Base-by-base conservation (phyloP, 2,797 vertebrate genomes). In the Sphenopsis melanotis region DNA sequence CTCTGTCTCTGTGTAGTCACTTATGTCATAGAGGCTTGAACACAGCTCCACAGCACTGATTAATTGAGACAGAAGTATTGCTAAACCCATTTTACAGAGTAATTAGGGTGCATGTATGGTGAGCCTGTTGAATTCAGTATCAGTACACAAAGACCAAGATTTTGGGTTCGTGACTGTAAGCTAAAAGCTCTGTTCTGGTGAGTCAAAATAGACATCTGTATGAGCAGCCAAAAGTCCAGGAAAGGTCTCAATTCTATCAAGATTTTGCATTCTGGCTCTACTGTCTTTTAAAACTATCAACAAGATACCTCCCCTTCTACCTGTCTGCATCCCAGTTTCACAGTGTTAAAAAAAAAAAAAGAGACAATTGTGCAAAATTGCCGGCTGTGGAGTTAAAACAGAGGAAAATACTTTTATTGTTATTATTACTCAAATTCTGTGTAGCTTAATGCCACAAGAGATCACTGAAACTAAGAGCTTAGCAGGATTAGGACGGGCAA, bases 61-160 rank as follows among this genome's bases (percentile, higher is more conserved):
- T 87, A 87, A 91, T 94, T 80, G 87, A 74, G 37, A 60, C 30
- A 89, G 80, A 82, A 94, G 74, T 94, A 80, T n/a, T 83, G 32
- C 76, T 92, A 89, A 89, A 79, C 10, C 34, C n/a, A 39, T 95
- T 94, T 87, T 88, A 57, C 59, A n/a, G 63, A 46, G 65, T 56
- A 75, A 78, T 78, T 78, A 72, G 63, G 20, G 32, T 83, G 18
- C 55, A 21, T 12, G 17, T 82, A 36, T 3, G 5, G 63, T 88
- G 66, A 79, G 89, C 70, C 47, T 84, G 5, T 60, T 94, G 66
- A 94, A 74, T 72, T 70, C 37, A 42, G 22, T 70, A 60, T 83
- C 69, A 79, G 17, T 90, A 76, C 26, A 61, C 16, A 52, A 66
- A 75, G 44, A 64, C 22, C 41, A 87, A 70, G 47, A 27, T 83